Evolutionary conservation across 2,797 vertebrate genomes (phyloP), one percentile per base, ranked within the genome.

Genomic region (Sebastiscus albofasciatus): DNA sequence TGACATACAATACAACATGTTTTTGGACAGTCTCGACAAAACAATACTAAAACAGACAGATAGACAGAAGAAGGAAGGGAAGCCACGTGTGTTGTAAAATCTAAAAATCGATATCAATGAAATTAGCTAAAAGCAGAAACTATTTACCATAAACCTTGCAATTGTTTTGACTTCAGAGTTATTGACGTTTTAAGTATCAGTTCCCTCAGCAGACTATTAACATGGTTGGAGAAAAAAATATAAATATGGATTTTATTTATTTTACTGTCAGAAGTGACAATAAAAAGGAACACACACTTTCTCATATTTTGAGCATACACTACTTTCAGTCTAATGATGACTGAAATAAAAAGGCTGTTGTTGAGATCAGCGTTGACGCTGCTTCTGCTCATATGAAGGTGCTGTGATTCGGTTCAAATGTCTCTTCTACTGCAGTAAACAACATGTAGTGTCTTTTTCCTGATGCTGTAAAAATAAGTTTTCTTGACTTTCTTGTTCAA

Each of bases 401-500:
- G 14, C 39, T 42, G 39, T 42, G 14, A 42, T 42, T 42, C 3
- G 13, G 11, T 58, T 58, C 22, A n/a, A 29, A n/a, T 46, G 8
- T 68, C 12, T 60, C 29, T 82, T 24, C 62, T 54, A 2, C 39
- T 58, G 55, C 72, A 46, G 29, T 61, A 65, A 82, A 77, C 34
- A 56, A 18, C 18, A 31, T 55, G 2, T n/a, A 36, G 59, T 54
- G 34, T 10, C 46, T 46, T 8, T 52, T 61, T 66, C 31, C 31
- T 36, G 4, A 42, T 67, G 58, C 52, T 80, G 56, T 75, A 66
- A 58, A 52, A 77, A 77, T 9, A n/a, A 64, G 12, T 76, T 79
- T 54, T 58, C 64, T 73, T 8, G 1, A 13, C 72, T 77, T 77
- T 55, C 8, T 33, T 46, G 67, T 85, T 84, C 72, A 85, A 87